phyloP scores from a whole-genome alignment of 2,888 invertebrate species.

The Euzophera pinguis region DNA sequence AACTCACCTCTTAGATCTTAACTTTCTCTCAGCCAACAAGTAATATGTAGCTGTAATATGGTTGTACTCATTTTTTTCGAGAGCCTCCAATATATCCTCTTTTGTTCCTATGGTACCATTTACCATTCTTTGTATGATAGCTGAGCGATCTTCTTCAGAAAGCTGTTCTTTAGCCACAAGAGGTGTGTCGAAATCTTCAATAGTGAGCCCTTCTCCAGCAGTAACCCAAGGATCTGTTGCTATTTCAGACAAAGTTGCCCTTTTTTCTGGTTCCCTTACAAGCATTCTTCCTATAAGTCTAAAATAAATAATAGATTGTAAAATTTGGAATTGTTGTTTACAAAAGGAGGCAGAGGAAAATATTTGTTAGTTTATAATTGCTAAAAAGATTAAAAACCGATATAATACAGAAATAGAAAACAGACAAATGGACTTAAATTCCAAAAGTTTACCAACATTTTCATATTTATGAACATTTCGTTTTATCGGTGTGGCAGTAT shows the following conservation, averaged over 20 bases:
- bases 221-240: constrained; percentile 91
- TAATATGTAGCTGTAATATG: constrained; percentile 99
- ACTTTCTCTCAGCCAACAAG: constrained; percentile 94
- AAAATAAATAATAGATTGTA: constrained; percentile 12
- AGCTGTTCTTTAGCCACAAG: constrained; percentile 94
- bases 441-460: too few species aligned
- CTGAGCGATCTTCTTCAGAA: constrained; percentile 93
- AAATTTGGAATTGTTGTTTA: too few species aligned
- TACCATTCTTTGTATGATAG: constrained; percentile 97
- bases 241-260: constrained; percentile 93
- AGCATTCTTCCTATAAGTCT: constrained; percentile 96
- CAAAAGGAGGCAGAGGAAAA: too few species aligned
- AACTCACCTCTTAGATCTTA: constrained; percentile 85
- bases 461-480: too few species aligned
- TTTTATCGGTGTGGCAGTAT: too few species aligned
- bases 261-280: constrained; percentile 93
- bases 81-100: constrained; percentile 95
- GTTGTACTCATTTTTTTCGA: constrained; percentile 98
- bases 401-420: too few species aligned
- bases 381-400: too few species aligned
- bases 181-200: constrained; percentile 85
- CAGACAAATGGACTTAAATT: too few species aligned
- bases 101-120: constrained; percentile 96
- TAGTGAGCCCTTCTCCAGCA: constrained; percentile 72
- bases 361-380: too few species aligned